A percentile compares a stretch with the other conserved stretches of the same genome.
These are phyloP conservation scores for Anser cygnoides DNA, from an alignment of 2,113 vertebrate genomes.

Conservation along the genomic window DNA sequence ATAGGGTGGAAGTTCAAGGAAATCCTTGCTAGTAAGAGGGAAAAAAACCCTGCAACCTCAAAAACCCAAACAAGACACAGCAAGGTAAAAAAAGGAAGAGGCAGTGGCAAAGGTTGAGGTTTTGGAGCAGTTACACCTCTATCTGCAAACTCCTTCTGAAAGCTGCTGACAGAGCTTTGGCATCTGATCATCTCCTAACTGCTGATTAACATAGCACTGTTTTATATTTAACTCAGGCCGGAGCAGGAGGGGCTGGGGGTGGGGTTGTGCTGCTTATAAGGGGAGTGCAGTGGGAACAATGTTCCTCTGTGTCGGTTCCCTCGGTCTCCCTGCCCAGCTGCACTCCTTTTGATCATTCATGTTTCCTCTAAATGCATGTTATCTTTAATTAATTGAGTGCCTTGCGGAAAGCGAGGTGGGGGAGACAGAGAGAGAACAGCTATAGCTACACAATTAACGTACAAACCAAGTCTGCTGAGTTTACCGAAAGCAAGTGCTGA, in stretches of 20 bases:
- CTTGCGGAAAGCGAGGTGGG: not conserved
- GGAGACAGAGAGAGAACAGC: constrained; percentile 13
- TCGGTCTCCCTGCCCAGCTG: constrained; percentile 7
- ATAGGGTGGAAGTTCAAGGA: constrained; percentile 11
- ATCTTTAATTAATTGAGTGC: constrained; percentile 55
- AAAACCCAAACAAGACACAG: not conserved
- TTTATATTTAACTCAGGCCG: constrained; percentile 85
- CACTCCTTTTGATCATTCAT: constrained; percentile 5
- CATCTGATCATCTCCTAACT: constrained; percentile 63
- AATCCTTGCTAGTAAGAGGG: not conserved
- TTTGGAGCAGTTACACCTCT: constrained; percentile 57
- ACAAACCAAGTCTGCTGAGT: constrained; percentile 39
- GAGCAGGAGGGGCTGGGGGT: constrained; percentile 66
- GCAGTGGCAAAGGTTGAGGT: constrained; percentile 59
- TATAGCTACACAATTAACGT: constrained; percentile 36
- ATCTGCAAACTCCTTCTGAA: constrained; percentile 44
- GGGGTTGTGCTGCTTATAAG: constrained; percentile 64
- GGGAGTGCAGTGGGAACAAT: constrained; percentile 24
- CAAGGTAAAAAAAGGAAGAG: not conserved
- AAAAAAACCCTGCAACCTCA: not conserved
- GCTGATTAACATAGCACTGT: constrained; percentile 80
- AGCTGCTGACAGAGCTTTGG: constrained; percentile 78
- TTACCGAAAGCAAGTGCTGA: constrained; percentile 24
- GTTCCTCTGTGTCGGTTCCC: constrained; percentile 31
- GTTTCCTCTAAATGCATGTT: constrained; percentile 7